Base-by-base conservation (phyloP, 2,888 invertebrate genomes). In the Kryphioiulus occultus region DNA sequence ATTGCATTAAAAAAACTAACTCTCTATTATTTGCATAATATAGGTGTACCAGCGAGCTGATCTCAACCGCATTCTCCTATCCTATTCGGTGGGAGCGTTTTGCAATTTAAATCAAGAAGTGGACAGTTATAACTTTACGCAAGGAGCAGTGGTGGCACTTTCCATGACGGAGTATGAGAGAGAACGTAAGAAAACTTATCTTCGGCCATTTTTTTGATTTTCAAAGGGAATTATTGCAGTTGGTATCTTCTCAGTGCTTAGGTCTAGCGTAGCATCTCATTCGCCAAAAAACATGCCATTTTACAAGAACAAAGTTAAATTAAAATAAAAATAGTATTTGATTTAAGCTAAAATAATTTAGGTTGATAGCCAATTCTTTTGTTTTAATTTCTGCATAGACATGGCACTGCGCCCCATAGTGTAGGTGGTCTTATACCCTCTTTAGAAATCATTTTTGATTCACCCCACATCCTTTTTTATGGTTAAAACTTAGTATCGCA, bases 81-180 rank as follows among this genome's bases (percentile, higher is more conserved):
- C 95, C n/a, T 93, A 95, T 93, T 96, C 98, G 0, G 95, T 98
- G 87, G 98, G 98, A 5, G 96, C 98, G 0, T 97, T 95, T 90
- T 99, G 99, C 91, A 95, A 96, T 91, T 93, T 97, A 30, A 95
- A 95, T 87, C 99, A 99, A 93, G 96, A 96, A 90, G 98, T 99
- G 0, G 95, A 95, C 0, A 97, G 97, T 85, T 96, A 94, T 94
- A 96, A 96, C 92, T 95, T 96, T 90, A 95, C 96, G 0, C 96
- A 98, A 91, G 99, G 99, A 87, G 96, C 97, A 85, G 98, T 98
- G 89, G 91, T 93, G 12, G 95, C 97, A 82, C 92, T 99, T 26
- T 96, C 96, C 91, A 96, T 99, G 94, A 95, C 95, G 89, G 99
- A 97, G 92, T 97, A 96, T 91, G 98, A 98, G 92, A 93, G 98